Percentiles rank a stretch among this genome's conserved stretches.
Evolutionary conservation across 2,113 vertebrate genomes (phyloP).

Genomic region (Panthera uncia): DNA sequence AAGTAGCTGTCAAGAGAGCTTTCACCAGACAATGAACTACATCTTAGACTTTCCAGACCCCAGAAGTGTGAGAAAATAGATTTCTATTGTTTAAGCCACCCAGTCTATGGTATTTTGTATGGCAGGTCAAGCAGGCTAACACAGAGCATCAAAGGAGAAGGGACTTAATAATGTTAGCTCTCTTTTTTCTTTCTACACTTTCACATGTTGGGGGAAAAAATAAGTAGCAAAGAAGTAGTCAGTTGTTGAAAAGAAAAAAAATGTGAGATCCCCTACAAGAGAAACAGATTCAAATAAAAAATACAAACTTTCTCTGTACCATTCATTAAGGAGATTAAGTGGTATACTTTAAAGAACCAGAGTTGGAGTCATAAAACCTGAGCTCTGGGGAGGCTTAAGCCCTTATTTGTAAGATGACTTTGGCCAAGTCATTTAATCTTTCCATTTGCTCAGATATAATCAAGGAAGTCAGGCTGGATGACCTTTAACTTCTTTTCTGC

Average conservation of each 20-base stretch:
- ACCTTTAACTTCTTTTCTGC: neutral
- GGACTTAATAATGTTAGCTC: neutral
- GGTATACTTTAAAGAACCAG: neutral
- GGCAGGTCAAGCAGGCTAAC: neutral
- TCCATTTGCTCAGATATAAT: neutral
- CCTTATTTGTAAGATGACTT: neutral
- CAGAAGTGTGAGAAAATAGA: neutral
- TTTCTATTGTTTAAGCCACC: neutral
- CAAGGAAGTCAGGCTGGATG: neutral
- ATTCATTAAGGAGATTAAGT: neutral
- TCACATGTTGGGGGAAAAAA: neutral
- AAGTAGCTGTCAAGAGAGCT: neutral
- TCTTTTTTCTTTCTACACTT: slow-evolving; percentile 15
- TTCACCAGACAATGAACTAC: neutral
- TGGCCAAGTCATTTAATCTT: slow-evolving; percentile 1
- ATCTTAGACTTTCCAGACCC: neutral
- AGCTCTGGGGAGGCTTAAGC: neutral
- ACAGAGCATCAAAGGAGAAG: neutral
- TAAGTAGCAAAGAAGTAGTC: neutral
- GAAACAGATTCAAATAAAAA: neutral
- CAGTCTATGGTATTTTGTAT: neutral
- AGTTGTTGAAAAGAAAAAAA: neutral
- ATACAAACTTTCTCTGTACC: neutral
- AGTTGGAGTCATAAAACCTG: neutral
- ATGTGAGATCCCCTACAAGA: neutral